Conservation (phyloP, 2,888 invertebrate species). For the Adineta ricciae region DNA sequence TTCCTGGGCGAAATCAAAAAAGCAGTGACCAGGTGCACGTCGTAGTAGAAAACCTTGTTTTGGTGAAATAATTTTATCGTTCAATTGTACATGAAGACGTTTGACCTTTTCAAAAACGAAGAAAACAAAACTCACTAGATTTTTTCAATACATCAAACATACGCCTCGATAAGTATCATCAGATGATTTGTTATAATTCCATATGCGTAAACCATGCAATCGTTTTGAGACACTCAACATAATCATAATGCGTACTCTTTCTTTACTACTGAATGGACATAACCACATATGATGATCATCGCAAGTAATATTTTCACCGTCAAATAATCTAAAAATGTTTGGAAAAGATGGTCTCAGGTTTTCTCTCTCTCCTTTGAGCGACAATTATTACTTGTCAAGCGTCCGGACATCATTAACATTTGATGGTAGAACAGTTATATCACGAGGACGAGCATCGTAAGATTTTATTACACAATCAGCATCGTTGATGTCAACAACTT, state of each 20-base stretch:
- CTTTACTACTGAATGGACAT: conserved; percentile 58
- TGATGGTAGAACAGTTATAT: conserved; percentile 43
- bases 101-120: neutral
- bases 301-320: conserved; percentile 64
- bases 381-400: conserved; percentile 36
- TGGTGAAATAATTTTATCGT: conserved; percentile 40
- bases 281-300: conserved; percentile 71
- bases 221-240: conserved; percentile 54
- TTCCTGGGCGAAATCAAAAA: conserved; percentile 68
- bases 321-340: conserved; percentile 56
- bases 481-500: conserved; percentile 60
- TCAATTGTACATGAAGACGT: conserved; percentile 11
- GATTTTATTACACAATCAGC: neutral
- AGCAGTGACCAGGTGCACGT: conserved; percentile 57
- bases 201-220: conserved; percentile 62
- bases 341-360: too few relatives aligned
- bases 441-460: conserved; percentile 52
- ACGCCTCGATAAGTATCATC: conserved; percentile 71
- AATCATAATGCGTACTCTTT: conserved; percentile 58
- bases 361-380: neutral
- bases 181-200: conserved; percentile 78
- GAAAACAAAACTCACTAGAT: conserved; percentile 56
- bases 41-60: conserved; percentile 56
- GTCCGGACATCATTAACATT: conserved; percentile 47
- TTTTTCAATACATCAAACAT: conserved; percentile 65